Evolutionary conservation across 2,797 vertebrate genomes (phyloP).

Genomic region (Sebastiscus albofasciatus): DNA sequence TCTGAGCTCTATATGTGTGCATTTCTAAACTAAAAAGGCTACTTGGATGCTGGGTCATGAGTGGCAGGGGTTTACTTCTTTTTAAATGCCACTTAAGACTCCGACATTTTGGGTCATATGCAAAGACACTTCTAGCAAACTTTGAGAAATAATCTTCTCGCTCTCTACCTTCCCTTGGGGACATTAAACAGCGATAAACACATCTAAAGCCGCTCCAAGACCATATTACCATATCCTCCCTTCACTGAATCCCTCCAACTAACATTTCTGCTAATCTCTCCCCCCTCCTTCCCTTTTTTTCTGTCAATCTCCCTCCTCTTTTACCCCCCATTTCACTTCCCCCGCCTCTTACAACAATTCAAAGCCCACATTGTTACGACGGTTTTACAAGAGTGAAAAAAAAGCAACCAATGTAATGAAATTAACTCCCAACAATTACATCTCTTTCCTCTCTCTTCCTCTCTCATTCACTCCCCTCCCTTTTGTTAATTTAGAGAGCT

Average conservation of each 20-base stretch:
- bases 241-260: constrained; percentile 13
- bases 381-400: neutral
- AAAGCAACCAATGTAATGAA: constrained; percentile 45
- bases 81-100: constrained; percentile 35
- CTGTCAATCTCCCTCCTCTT: neutral
- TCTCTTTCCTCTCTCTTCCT: constrained; percentile 23
- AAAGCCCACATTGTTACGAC: constrained; percentile 14
- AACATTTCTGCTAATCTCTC: constrained; percentile 6
- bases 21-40: constrained; percentile 12
- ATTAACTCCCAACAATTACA: constrained; percentile 53
- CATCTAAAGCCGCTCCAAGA: constrained; percentile 24
- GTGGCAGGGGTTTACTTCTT: constrained; percentile 21
- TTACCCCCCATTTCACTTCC: neutral
- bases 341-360: neutral
- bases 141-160: constrained; percentile 11
- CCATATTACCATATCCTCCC: constrained; percentile 35
- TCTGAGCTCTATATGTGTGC: neutral
- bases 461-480: neutral
- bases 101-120: constrained; percentile 6
- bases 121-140: constrained; percentile 23
- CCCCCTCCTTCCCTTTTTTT: neutral
- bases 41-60: constrained; percentile 8
- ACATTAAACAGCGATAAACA: constrained; percentile 21
- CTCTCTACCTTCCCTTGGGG: neutral
- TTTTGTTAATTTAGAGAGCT: constrained; percentile 46